Conservation (phyloP, 2,113 vertebrate genomes). For the Otis tarda region DNA sequence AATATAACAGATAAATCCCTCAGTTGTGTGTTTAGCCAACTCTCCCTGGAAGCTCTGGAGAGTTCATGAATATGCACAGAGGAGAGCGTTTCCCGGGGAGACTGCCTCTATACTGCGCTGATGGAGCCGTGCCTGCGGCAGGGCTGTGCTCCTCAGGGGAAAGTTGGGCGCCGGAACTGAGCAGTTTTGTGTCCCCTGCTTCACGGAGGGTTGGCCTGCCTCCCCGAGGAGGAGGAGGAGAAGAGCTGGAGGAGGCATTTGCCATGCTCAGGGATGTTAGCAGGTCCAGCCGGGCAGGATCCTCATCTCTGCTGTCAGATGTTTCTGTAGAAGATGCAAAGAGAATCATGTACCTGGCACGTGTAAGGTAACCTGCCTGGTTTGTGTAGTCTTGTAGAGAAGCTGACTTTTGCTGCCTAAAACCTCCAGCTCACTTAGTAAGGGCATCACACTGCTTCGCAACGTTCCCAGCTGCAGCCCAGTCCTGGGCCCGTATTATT, state of each 20-base stretch:
- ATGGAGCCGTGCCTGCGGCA: slow-evolving; percentile 16
- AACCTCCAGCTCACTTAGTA: not conserved
- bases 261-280: not conserved
- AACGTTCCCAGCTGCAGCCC: not conserved
- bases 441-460: not conserved
- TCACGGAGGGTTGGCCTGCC: not conserved
- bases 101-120: not conserved
- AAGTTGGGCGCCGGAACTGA: slow-evolving; percentile 52
- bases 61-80: slow-evolving; percentile 45
- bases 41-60: slow-evolving; percentile 31
- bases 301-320: not conserved
- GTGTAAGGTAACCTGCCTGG: not conserved
- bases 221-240: not conserved
- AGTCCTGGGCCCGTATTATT: not conserved
- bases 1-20: not conserved
- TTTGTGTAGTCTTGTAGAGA: not conserved
- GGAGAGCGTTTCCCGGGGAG: not conserved
- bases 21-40: not conserved
- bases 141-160: not conserved
- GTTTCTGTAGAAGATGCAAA: not conserved
- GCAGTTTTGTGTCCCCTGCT: not conserved
- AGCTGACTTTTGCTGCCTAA: not conserved
- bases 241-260: not conserved
- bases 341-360: not conserved
- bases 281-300: not conserved